Evolutionary conservation across 1,140 invertebrate species (phyloP).

Genomic region (Fragariocoptes setiger): DNA sequence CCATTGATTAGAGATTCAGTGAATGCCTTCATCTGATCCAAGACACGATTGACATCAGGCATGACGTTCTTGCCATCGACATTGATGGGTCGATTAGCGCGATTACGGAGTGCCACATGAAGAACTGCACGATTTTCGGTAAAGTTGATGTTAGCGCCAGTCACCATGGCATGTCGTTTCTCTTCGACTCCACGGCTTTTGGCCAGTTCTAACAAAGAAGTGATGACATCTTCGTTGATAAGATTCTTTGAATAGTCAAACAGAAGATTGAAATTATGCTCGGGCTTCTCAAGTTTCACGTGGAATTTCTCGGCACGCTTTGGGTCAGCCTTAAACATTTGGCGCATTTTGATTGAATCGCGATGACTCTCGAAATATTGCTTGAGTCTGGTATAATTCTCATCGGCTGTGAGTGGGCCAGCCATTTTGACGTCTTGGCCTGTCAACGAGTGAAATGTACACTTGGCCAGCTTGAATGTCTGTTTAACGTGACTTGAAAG

Average conservation of each 20-base stretch:
- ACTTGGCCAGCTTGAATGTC: no score
- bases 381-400: neutral
- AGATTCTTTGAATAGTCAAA: slow-evolving; percentile 90
- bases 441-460: neutral
- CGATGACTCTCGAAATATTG: neutral
- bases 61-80: slow-evolving; percentile 75
- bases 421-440: neutral
- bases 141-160: slow-evolving; percentile 80
- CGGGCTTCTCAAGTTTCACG: neutral
- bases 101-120: slow-evolving; percentile 70
- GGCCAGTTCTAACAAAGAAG: slow-evolving; percentile 45
- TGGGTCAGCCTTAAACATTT: neutral
- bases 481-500: no score
- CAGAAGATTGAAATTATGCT: slow-evolving; percentile 22
- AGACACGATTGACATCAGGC: slow-evolving; percentile 60
- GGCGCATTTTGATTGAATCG: neutral
- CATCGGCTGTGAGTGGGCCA: neutral
- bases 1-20: slow-evolving; percentile 26
- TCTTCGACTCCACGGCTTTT: slow-evolving; percentile 44
- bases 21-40: slow-evolving; percentile 82
- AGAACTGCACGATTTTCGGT: slow-evolving; percentile 84
- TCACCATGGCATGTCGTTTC: slow-evolving; percentile 70
- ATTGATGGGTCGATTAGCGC: slow-evolving; percentile 37
- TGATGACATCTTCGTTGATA: slow-evolving; percentile 39
- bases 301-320: neutral